A percentile compares a stretch with the other conserved stretches of the same genome.
phyloP scores from a whole-genome alignment of 2,797 vertebrate species.

The Ctenopoma kingsleyae region DNA sequence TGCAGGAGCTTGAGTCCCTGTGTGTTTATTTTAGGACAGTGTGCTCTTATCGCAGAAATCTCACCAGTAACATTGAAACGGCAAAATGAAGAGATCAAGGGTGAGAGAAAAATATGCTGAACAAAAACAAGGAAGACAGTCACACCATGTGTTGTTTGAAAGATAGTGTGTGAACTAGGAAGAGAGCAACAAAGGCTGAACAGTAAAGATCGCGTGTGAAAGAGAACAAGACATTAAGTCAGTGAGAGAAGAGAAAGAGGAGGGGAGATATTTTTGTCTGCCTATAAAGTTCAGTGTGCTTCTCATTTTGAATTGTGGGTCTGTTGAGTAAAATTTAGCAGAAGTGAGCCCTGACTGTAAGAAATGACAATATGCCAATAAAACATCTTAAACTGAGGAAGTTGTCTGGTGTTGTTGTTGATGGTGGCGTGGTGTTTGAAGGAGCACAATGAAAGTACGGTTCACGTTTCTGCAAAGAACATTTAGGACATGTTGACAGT shows the following conservation, averaged over 20 bases:
- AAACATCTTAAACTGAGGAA: conserved; percentile 47
- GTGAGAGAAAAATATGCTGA: conserved; percentile 4
- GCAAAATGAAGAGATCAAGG: not conserved
- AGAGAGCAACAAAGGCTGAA: conserved; percentile 28
- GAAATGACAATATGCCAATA: conserved; percentile 43
- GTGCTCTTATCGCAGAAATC: not conserved
- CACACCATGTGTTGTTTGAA: not conserved
- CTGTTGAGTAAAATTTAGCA: conserved; percentile 40
- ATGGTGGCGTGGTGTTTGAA: not conserved
- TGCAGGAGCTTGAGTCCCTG: not conserved
- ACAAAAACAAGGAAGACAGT: not conserved
- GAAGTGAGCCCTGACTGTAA: conserved; percentile 57
- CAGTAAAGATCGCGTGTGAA: conserved; percentile 40
- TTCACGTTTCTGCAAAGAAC: conserved; percentile 10
- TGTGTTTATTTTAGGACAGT: not conserved
- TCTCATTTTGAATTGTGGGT: conserved; percentile 45
- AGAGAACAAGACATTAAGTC: conserved; percentile 9
- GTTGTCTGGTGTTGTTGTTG: conserved; percentile 16
- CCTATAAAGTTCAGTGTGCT: conserved; percentile 48
- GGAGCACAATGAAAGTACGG: not conserved
- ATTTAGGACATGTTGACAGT: not conserved
- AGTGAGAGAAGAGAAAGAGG: conserved; percentile 18
- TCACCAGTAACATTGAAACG: not conserved
- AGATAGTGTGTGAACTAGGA: conserved; percentile 38
- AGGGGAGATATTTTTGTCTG: conserved; percentile 49